Percentiles rank a stretch among this genome's conserved stretches.
Evolutionary conservation across 2,888 invertebrate genomes (phyloP).

Genomic region (Boloria selene): DNA sequence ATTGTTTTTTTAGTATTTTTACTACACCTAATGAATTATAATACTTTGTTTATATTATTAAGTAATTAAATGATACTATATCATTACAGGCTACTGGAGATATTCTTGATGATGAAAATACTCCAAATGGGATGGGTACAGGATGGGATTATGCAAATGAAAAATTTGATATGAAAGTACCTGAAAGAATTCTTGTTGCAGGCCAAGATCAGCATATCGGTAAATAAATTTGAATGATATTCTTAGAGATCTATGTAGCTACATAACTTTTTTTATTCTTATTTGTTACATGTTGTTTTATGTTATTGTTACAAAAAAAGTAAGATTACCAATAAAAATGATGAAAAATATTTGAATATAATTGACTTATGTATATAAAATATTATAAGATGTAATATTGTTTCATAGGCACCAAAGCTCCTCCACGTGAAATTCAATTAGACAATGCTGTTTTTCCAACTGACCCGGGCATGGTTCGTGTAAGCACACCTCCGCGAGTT

Average conservation of each 20-base stretch:
- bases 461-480: conserved; percentile 88
- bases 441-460: conserved; percentile 90
- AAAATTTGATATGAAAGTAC: conserved; percentile 95
- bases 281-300: too few species aligned
- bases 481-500: conserved; percentile 94
- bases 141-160: conserved; percentile 86
- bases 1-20: conserved; percentile 3
- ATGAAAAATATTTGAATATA: too few species aligned
- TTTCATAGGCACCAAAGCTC: conserved; percentile 88
- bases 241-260: too few species aligned
- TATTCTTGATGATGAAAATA: conserved; percentile 84
- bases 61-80: too few species aligned
- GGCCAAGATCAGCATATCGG: conserved; percentile 88
- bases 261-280: too few species aligned
- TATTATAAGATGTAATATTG: neutral
- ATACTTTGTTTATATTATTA: neutral
- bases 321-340: too few species aligned
- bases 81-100: conserved; percentile 85
- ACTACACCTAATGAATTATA: neutral
- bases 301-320: too few species aligned
- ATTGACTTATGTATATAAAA: too few species aligned
- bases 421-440: conserved; percentile 92
- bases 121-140: conserved; percentile 83
- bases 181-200: conserved; percentile 94
- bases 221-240: conserved; percentile 43